phyloP scores from a whole-genome alignment of 2,888 invertebrate genomes.

The Trichopria drosophilae region DNA sequence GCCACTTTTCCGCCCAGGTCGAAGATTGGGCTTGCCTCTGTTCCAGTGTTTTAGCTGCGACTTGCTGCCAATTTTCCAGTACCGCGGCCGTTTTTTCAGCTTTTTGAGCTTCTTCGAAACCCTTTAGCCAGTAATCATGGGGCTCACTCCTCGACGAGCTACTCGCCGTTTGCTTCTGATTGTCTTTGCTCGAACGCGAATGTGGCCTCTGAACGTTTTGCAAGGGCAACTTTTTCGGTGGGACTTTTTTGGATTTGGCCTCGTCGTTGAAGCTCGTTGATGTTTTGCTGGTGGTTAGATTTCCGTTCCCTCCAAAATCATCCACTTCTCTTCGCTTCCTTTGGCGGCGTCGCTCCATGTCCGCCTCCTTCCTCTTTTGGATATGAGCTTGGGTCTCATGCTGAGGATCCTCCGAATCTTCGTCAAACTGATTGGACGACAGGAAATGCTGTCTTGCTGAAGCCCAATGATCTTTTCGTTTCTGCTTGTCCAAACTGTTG shows the following conservation, averaged over 20 bases:
- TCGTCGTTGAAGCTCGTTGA: slow-evolving; percentile 37
- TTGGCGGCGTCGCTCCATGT: slow-evolving; percentile 44
- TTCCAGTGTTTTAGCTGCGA: slow-evolving; percentile 35
- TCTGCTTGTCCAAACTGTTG: slow-evolving; percentile 41
- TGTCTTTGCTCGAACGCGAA: slow-evolving; percentile 16
- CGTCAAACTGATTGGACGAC: slow-evolving; percentile 42
- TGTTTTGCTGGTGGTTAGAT: slow-evolving; percentile 37
- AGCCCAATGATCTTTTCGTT: slow-evolving; percentile 55
- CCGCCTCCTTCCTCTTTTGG: slow-evolving; percentile 44
- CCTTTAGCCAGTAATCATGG: slow-evolving; percentile 39
- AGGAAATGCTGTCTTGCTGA: slow-evolving; percentile 54
- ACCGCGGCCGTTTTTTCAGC: slow-evolving; percentile 47
- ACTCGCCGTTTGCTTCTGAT: slow-evolving; percentile 23
- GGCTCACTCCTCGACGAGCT: slow-evolving; percentile 35
- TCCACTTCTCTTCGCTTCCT: slow-evolving; percentile 30
- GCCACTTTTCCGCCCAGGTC: slow-evolving; percentile 25
- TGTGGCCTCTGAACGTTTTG: slow-evolving; percentile 43
- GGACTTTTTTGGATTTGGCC: slow-evolving; percentile 29
- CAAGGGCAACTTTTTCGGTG: slow-evolving; percentile 51
- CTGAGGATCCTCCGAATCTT: slow-evolving; percentile 42
- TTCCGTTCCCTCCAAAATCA: slow-evolving; percentile 26
- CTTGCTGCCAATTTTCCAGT: slow-evolving; percentile 52
- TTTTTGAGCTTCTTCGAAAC: slow-evolving; percentile 36
- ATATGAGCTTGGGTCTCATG: slow-evolving; percentile 44
- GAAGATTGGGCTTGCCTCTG: slow-evolving; percentile 34